Evolutionary conservation across 2,888 invertebrate genomes (phyloP), one percentile per base, ranked within the genome.

Genomic region (Ichneumon xanthorius): DNA sequence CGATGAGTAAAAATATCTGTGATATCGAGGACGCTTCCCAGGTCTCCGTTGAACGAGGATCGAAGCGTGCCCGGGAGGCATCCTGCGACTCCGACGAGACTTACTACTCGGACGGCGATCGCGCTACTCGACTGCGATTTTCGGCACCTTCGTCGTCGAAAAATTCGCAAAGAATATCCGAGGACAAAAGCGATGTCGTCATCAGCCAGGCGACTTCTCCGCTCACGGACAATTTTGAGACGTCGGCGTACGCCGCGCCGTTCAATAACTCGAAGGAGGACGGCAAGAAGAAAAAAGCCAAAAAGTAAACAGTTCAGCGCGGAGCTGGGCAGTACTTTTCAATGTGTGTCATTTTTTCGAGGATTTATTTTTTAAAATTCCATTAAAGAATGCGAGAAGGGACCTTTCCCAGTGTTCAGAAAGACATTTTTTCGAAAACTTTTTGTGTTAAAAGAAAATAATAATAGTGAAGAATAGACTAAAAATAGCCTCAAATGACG

Each of bases 21-120:
- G 37, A n/a, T 16, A 19, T 58, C 53, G 33, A 45, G 16, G 40
- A 65, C 7, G 19, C 53, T 26, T 16, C 11, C 48, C 37, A 22
- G 26, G 19, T 40, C 1, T 16, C 9, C 22, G 37, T 37, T 16
- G 45, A 68, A 45, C 53, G 45, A 26, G 1, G 48, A n/a, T 40
- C 53, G 0, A 45, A 30, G 11, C 9, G 2, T 16, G 4, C 2
- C 4, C 19, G n/a, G 6, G 76, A 77, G 4, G 3, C n/a, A 50
- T 61, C 33, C n/a, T 70, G 14, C 45, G 85, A 85, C 70, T 79
- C 85, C 1, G 85, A 85, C 22, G 82, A 75, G 55, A 85, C 85
- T 37, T 70, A 75, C 37, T 85, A 53, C 45, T 75, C 85, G 5
- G 67, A 75, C 37, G 81, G 48, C 3, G 68, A 82, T 4, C 14